Conservation (phyloP, 2,797 vertebrate species). For the Chelon labrosus region DNA sequence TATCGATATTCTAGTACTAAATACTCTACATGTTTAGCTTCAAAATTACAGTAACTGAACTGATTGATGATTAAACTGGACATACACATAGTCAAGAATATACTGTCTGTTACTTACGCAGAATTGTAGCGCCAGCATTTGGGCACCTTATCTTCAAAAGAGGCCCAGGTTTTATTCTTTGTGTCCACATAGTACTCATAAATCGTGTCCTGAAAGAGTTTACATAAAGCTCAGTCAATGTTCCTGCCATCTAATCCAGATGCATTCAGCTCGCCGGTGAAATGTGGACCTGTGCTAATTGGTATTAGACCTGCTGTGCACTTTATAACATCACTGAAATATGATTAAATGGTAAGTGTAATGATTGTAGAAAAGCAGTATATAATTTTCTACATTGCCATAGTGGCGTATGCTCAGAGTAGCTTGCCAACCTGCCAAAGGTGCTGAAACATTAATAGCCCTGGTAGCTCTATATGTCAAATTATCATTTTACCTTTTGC, state of each 20-base stretch:
- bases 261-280: background rate
- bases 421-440: too few species aligned
- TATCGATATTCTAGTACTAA: too few species aligned
- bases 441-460: too few species aligned
- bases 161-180: conserved; percentile 88
- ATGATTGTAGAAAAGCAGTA: background rate
- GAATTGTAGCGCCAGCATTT: conserved; percentile 89
- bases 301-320: background rate
- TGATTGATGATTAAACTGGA: too few species aligned
- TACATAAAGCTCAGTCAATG: background rate
- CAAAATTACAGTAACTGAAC: too few species aligned
- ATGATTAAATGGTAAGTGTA: background rate
- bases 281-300: background rate
- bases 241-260: background rate
- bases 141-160: conserved; percentile 89
- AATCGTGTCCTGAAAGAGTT: conserved; percentile 86
- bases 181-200: conserved; percentile 92
- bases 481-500: background rate
- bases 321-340: background rate
- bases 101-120: conserved; percentile 79
- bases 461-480: too few species aligned
- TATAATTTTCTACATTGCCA: too few species aligned
- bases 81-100: too few species aligned
- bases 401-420: too few species aligned
- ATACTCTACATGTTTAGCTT: too few species aligned